Evolutionary conservation across 2,113 vertebrate species (phyloP).

Genomic region (Syrrhaptes paradoxus): DNA sequence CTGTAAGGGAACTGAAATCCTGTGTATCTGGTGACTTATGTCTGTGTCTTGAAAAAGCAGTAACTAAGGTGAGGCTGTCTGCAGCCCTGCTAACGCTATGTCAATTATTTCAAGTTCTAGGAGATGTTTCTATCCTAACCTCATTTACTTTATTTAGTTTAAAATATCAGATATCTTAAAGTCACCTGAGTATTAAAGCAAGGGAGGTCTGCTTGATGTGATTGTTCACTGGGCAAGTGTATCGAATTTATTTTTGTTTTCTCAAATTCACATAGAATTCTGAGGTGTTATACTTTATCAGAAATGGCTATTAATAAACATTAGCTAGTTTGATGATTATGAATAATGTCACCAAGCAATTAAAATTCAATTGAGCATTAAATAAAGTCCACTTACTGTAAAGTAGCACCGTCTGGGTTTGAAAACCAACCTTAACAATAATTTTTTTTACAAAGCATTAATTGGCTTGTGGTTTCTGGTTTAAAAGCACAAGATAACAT

Average conservation of each 20-base stretch:
- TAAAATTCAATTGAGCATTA: conserved; percentile 69
- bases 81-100: background rate
- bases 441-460: background rate
- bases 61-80: background rate
- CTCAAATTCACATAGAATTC: background rate
- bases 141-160: background rate
- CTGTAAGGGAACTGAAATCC: background rate
- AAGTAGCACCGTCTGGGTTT: conserved; percentile 31
- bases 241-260: background rate
- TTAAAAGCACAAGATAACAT: background rate
- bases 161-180: background rate
- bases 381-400: conserved; percentile 64
- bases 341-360: conserved; percentile 59
- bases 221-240: background rate
- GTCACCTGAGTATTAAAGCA: background rate
- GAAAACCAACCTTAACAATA: conserved; percentile 19
- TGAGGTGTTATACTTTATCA: background rate
- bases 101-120: background rate
- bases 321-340: conserved; percentile 55
- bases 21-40: background rate
- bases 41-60: background rate
- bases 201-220: background rate
- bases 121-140: background rate
- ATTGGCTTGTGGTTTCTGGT: background rate
- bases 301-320: conserved; percentile 42